Conservation (phyloP, 2,113 vertebrate species). For the Sylvietta virens region DNA sequence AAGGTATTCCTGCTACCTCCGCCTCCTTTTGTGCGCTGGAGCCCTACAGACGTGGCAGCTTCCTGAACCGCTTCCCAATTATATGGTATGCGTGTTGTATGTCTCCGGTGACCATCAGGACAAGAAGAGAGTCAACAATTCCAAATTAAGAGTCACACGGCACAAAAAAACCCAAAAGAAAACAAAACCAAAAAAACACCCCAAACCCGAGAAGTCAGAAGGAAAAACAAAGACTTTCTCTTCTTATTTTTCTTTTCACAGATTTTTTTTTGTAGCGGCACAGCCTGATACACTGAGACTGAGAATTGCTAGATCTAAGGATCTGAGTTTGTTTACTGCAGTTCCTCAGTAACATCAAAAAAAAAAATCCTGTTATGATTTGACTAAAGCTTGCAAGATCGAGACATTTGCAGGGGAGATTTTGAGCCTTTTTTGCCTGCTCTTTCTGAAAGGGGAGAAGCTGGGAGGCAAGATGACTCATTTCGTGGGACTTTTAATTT, state of each 20-base stretch:
- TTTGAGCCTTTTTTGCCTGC: neutral
- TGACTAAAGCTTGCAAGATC: neutral
- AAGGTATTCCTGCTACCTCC: conserved; percentile 58
- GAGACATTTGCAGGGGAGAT: neutral
- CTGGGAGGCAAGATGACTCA: neutral
- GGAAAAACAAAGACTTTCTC: neutral
- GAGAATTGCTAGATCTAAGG: neutral
- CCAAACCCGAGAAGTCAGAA: neutral
- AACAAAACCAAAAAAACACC: no score
- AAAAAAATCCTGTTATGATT: neutral
- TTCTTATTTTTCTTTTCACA: neutral
- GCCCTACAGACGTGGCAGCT: conserved; percentile 64
- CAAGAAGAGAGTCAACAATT: neutral
- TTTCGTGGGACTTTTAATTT: conserved; percentile 53
- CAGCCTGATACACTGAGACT: neutral
- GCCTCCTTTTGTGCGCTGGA: conserved; percentile 48
- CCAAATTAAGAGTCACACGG: conserved; percentile 18
- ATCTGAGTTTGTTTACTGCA: neutral
- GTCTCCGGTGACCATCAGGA: neutral
- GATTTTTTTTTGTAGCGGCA: neutral
- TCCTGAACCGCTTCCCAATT: neutral
- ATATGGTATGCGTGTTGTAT: neutral
- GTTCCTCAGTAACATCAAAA: neutral
- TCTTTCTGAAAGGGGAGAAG: neutral
- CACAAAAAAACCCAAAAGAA: no score